Base-by-base conservation (phyloP, 2,888 invertebrate species). In the Hipparchia semele region DNA sequence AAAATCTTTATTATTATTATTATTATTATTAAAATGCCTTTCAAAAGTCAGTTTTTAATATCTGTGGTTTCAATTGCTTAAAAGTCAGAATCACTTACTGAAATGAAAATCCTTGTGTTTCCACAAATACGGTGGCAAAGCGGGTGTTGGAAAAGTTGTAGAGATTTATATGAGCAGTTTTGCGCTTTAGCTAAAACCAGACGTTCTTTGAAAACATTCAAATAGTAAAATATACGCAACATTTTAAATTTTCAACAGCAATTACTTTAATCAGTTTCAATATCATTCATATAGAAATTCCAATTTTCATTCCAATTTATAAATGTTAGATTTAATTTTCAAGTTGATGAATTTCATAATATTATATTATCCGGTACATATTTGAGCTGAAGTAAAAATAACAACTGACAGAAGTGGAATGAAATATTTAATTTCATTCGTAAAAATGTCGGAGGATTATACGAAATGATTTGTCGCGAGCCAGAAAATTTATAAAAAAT, bases 41-140 rank as follows among this genome's bases (percentile, higher is more conserved):
- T 58, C 6, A 59, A 59, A 59, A 3, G 0, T 3, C 9, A 5
- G 7, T 49, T 61, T 23, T 49, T 9, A 49, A 45, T 33, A 13
- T 67, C 6, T 6, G 54, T 13, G 23, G 45, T 68, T 67, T 58
- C 7, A 7, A 46, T 59, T 59, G 56, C 67, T 67, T 33, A 65
- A 51, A 49, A 64, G 65, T 53, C 12, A 23, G 51, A 33, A 65
- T 60, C 60, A 69, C 69, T 69, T 69, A 69, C 69, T 53, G 51
- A 53, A 58, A 69, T 69, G 60, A 69, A 69, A 69, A 60, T 49
- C 33, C 68, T 60, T 59, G 13, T 68, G 10, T 51, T 60, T 46
- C 10, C 59, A 8, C 59, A 13, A 56, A 68, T 68, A 33, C 60
- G 33, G 61, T 46, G 58, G 23, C 9, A 12, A 13, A 58, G 33